phyloP scores from a whole-genome alignment of 2,113 vertebrate species.

The Carassius carassius region DNA sequence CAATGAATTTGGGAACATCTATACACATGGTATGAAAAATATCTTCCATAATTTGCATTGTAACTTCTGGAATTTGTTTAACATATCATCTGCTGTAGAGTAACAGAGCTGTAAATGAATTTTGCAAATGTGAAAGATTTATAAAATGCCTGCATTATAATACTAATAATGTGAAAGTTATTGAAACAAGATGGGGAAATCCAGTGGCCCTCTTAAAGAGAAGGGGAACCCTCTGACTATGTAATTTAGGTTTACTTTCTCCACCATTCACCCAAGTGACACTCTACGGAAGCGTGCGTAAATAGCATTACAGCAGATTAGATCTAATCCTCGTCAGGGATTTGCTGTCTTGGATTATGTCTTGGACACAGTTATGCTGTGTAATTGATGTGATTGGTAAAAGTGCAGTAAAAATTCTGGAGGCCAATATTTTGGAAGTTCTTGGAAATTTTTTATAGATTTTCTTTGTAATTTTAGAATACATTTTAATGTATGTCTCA shows the following conservation, averaged over 20 bases:
- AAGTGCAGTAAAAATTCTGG: not conserved
- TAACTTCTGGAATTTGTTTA: not conserved
- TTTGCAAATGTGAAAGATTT: not conserved
- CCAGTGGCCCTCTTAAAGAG: not conserved
- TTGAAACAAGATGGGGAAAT: not conserved
- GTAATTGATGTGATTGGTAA: slow-evolving; percentile 50
- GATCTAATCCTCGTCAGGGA: slow-evolving; percentile 68
- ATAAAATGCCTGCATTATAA: not conserved
- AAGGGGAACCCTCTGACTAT: not conserved
- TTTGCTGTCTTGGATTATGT: slow-evolving; percentile 60
- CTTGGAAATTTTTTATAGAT: not conserved
- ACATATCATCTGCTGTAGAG: not conserved
- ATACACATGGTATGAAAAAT: slow-evolving; percentile 84
- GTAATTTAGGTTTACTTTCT: slow-evolving; percentile 60
- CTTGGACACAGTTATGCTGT: slow-evolving; percentile 63
- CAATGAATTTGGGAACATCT: slow-evolving; percentile 92
- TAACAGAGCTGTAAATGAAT: not conserved
- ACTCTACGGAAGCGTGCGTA: slow-evolving; percentile 53
- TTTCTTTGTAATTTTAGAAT: not conserved
- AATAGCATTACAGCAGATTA: slow-evolving; percentile 70
- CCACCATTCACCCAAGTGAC: slow-evolving; percentile 59
- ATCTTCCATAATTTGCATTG: not conserved
- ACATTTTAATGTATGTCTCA: not conserved
- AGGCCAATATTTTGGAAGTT: not conserved
- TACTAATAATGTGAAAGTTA: not conserved